phyloP scores from a whole-genome alignment of 2,888 invertebrate species.

The Eumacrocentrus americanus region DNA sequence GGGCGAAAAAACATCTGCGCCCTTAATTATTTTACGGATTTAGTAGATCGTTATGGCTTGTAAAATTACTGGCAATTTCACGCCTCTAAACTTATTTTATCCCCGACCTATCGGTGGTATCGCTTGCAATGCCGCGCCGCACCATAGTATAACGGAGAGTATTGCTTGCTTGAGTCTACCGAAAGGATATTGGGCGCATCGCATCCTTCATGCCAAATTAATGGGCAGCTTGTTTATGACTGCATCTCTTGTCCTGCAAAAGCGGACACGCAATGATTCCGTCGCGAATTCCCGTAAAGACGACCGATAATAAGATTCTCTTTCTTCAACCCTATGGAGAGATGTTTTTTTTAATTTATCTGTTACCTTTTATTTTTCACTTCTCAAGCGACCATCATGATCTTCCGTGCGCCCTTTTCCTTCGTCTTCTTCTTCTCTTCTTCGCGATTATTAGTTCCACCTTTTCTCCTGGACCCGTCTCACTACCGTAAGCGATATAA shows the following conservation, averaged over 20 bases:
- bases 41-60: constrained; percentile 63
- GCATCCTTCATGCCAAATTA: constrained; percentile 58
- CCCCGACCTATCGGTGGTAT: constrained; percentile 50
- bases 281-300: constrained; percentile 55
- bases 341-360: not conserved
- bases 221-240: constrained; percentile 59
- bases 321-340: not conserved
- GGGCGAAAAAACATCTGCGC: constrained; percentile 57
- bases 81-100: constrained; percentile 60
- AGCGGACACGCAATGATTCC: constrained; percentile 56
- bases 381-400: constrained; percentile 18
- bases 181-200: constrained; percentile 57
- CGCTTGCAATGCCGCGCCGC: constrained; percentile 32
- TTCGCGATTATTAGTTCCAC: constrained; percentile 30
- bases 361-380: constrained; percentile 19
- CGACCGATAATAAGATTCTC: constrained; percentile 40
- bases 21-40: constrained; percentile 62
- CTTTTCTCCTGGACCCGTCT: constrained; percentile 27
- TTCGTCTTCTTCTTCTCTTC: constrained; percentile 24
- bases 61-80: constrained; percentile 62
- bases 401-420: constrained; percentile 15
- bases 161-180: not conserved
- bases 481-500: constrained; percentile 39
- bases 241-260: constrained; percentile 38
- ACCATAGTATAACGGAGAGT: no score